Conservation (phyloP, 2,113 vertebrate species). For the Helogale parvula region DNA sequence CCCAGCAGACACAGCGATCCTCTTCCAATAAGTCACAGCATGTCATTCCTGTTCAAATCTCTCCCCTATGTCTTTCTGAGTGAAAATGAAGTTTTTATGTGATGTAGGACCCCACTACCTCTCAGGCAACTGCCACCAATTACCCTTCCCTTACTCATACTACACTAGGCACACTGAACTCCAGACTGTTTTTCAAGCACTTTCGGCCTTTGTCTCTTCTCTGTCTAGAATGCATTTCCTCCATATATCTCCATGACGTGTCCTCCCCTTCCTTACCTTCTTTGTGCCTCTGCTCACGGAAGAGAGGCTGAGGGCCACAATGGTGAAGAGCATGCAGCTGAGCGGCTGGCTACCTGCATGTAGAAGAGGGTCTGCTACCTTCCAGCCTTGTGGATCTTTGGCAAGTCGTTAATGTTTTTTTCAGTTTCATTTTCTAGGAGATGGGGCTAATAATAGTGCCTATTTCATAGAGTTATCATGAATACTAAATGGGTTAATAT, state of each 20-base stretch:
- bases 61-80: not conserved
- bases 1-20: accelerated
- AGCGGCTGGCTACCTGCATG: not conserved
- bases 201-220: not conserved
- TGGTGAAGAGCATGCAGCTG: not conserved
- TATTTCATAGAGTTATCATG: not conserved
- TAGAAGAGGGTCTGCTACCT: no score
- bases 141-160: not conserved
- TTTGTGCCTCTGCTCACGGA: not conserved
- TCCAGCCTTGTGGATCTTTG: not conserved
- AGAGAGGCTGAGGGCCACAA: not conserved
- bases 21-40: not conserved
- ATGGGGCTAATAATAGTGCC: not conserved
- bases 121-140: not conserved
- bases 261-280: not conserved
- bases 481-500: not conserved
- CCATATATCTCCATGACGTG: not conserved
- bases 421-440: not conserved
- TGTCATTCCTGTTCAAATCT: not conserved
- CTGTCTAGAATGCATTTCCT: not conserved
- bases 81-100: not conserved
- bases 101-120: no score
- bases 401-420: not conserved
- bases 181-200: not conserved
- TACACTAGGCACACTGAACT: not conserved